Conservation (phyloP, 1,140 invertebrate species). For the Polypedilum pembai region DNA sequence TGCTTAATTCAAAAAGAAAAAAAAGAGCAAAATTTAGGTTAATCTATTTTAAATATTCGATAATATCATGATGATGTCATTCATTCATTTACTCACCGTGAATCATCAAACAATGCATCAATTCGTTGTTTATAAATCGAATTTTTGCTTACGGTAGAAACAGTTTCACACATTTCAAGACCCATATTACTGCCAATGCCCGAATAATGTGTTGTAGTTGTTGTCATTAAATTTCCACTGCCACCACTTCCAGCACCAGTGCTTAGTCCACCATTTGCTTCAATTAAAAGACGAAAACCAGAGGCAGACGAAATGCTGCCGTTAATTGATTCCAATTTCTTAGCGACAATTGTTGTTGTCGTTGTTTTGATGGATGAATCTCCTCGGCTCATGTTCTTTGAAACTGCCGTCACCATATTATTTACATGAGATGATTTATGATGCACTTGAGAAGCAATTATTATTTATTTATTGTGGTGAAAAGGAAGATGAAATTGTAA, state of each 20-base stretch:
- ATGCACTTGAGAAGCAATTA: background rate
- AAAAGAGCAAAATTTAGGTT: background rate
- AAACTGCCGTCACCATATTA: constrained; percentile 26
- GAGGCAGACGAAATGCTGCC: background rate
- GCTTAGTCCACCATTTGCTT: constrained; percentile 14
- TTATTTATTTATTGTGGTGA: background rate
- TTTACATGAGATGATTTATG: background rate
- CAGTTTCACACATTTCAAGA: constrained; percentile 44
- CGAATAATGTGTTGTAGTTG: background rate
- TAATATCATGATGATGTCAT: constrained; percentile 34
- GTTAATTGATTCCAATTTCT: constrained; percentile 24
- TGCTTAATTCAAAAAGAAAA: background rate
- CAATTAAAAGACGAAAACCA: constrained; percentile 5
- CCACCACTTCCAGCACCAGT: background rate
- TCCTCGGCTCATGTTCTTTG: constrained; percentile 20
- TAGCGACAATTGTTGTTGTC: background rate
- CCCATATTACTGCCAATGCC: constrained; percentile 34
- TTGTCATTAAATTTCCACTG: background rate
- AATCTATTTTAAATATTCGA: background rate
- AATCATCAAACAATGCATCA: constrained; percentile 73
- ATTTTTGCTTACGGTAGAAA: constrained; percentile 52
- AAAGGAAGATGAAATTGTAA: background rate
- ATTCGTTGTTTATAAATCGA: constrained; percentile 73
- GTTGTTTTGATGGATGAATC: constrained; percentile 25
- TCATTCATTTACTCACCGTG: constrained; percentile 43